Base-by-base conservation (phyloP, 1,140 invertebrate species). In the Metaphire vulgaris region DNA sequence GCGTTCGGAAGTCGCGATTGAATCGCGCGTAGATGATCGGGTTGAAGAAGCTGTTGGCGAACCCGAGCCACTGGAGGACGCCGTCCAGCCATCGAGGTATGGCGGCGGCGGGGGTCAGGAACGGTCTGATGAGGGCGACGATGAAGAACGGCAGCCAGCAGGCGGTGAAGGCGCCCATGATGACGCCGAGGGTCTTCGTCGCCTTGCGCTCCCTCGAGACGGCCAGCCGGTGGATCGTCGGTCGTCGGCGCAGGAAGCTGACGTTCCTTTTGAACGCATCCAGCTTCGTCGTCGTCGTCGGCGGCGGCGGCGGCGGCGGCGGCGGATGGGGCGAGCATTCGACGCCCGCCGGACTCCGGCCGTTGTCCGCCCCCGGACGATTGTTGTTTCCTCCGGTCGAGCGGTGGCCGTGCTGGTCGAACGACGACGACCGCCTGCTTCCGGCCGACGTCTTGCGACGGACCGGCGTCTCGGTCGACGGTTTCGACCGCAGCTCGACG, bases 11-110 rank as follows among this genome's bases (percentile, higher is more conserved):
- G 84, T 98, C 98, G 81, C 97, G 94, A 86, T 97, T 97, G 87
- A 98, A 96, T 85, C 95, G 96, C 0, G 96, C 95, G 86, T 99
- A 99, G n/a, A 99, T 90, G 73, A 98, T 92, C 0, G 97, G 97
- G 87, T 99, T 99, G 79, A 99, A 94, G 88, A 95, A 96, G 34
- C 94, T 97, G 85, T 98, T 98, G 32, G 95, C 94, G 0, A 95
- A 92, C 0, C 96, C 96, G 2, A 99, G 88, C 96, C 96, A 99
- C 84, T 84, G 82, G 76, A 83, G 81, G 0, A 78, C 34, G 30
- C 31, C 33, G 14, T 92, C 93, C 34, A 77, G 34, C 76, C 76
- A 77, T 29, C 70, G 56, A 28, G 76, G 76, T 26, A 77, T 80
- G 34, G 34, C 34, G 26, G 69, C 33, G 77, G 86, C 87, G n/a